Base-by-base conservation (phyloP, 2,888 invertebrate species). In the Chaetogeoica ovagalla region DNA sequence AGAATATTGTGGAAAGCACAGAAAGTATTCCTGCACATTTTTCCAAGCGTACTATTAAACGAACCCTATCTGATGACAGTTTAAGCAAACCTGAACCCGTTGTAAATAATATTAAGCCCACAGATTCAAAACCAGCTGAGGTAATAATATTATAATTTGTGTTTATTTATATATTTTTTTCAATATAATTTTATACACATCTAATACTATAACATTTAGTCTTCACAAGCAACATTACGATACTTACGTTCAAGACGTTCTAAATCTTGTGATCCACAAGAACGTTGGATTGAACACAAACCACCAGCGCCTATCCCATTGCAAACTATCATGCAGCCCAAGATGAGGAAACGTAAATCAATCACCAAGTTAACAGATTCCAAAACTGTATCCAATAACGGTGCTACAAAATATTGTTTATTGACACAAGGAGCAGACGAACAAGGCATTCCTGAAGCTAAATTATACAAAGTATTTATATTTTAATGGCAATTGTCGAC, bases 401-500 rank as follows among this genome's bases (percentile, higher is more conserved):
- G 91, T 85, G 91, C 89, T 84, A 92, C 92, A 0, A 96, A 96
- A 85, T 99, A 99, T 86, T 94, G 97, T 83, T 89, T 99, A 0
- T 92, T 96, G 23, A 93, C 96, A 0, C 98, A 98, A 87, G 94
- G 95, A 84, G 92, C 94, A 30, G 97, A 97, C 85, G 92, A 93
- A 0, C 94, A 94, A 84, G 98, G 98, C 0, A 96, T 96, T 85
- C 87, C 98, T 4, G 96, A 96, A 86, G 98, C 98, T 0, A 94
- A 94, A 84, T 86, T 97, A 21, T 95, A 94, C 85, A 98, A 97
- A 89, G 92, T 91, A 84, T 48, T 48, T 59, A 19, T 8, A 15
- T 59, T 57, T 43, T 8, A 39, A 57, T 55, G n/a, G 43, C 8
- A 11, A 9, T 8, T 3, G 0, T 21, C 19, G 3, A 17, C n/a